Evolutionary conservation across 2,888 invertebrate genomes (phyloP), one percentile per base, ranked within the genome.

Genomic region (Dolichopus griseipennis): DNA sequence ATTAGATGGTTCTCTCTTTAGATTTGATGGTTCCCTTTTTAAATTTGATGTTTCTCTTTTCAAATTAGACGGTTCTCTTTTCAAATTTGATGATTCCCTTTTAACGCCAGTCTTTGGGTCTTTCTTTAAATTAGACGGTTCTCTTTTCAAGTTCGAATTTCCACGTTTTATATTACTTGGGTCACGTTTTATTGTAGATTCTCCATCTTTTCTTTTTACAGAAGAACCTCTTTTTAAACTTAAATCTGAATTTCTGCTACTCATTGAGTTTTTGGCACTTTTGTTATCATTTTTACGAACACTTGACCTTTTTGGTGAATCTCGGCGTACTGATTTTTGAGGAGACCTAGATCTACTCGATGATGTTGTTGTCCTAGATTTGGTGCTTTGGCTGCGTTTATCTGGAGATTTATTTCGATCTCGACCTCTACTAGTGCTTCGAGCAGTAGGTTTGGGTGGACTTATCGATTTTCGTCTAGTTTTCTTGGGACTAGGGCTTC

Each of bases 181-280:
- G 8, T 72, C 73, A 10, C 73, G 68, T 67, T 73, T 75, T 15
- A 69, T 69, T 34, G 72, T 70, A 20, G 73, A 72, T 27, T 73
- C 67, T 64, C 18, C 34, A 22, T 70, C 69, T 15, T 61, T 67
- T n/a, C 63, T 67, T 1, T 64, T 18, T 1, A 66, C 70, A 1
- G 66, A 34, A 20, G 65, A 10, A 1, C 65, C 64, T 18, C 68
- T 70, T 27, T 70, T 71, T 9, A 43, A n/a, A 63, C 12, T 66
- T 10, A 27, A 69, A 5, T 61, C 20, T 22, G 33, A 27, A 64
- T 68, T 71, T 10, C 67, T 61, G 62, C 67, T 70, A 5, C 65
- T 73, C 8, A 74, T 72, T 66, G 74, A 69, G 73, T 78, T 79
- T 79, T 80, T 81, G 78, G 81, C 80, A 80, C 81, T 78, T 73